A percentile compares a stretch with the other conserved stretches of the same genome.
phyloP scores from a whole-genome alignment of 2,797 vertebrate species.

The Emys orbicularis region DNA sequence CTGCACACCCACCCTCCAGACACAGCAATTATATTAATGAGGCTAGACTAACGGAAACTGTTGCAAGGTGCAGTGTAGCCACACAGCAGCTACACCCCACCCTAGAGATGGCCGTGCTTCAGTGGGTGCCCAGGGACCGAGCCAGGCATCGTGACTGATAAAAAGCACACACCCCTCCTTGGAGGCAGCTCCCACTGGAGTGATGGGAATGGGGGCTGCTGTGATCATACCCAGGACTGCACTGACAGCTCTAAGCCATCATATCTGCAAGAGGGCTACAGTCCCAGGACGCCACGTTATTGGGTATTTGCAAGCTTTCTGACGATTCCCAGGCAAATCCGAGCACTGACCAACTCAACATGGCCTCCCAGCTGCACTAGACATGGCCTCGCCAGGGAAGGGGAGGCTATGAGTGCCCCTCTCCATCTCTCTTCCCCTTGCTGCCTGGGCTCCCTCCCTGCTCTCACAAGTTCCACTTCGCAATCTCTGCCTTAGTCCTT shows the following conservation, averaged over 20 bases:
- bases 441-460: not conserved
- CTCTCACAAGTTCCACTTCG: rapidly evolving
- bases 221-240: not conserved
- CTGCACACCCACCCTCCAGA: not conserved
- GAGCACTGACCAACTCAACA: too few species aligned
- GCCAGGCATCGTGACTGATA: not conserved
- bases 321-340: too few species aligned
- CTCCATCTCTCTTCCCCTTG: not conserved
- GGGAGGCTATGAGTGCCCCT: too few species aligned
- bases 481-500: not conserved
- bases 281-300: not conserved
- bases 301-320: too few species aligned
- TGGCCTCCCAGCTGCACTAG: not conserved
- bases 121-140: not conserved
- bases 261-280: not conserved
- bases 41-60: not conserved
- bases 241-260: not conserved
- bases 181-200: not conserved
- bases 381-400: not conserved
- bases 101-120: not conserved
- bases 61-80: not conserved
- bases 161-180: not conserved
- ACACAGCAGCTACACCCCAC: not conserved
- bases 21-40: not conserved
- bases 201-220: not conserved